A percentile compares a stretch with the other conserved stretches of the same genome.
phyloP scores from a whole-genome alignment of 1,140 invertebrate species.

The Ylistrum balloti region DNA sequence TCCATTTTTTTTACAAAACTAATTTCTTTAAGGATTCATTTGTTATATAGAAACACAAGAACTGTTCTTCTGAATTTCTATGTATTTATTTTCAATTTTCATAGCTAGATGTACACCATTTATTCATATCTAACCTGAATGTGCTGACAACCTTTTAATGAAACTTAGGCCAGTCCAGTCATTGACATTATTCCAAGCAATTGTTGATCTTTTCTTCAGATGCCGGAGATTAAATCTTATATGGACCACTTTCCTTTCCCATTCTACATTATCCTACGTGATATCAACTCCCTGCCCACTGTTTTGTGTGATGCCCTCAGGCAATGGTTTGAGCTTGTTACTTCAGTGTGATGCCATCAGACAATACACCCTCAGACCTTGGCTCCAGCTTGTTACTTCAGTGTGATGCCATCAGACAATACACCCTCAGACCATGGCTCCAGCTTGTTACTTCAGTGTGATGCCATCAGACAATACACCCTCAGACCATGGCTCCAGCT shows the following conservation, averaged over 20 bases:
- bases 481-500: slow-evolving; percentile 29
- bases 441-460: slow-evolving; percentile 90
- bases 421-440: slow-evolving; percentile 99
- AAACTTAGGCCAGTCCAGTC: too few relatives aligned
- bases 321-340: slow-evolving; percentile 99
- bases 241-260: slow-evolving; percentile 99
- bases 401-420: slow-evolving; percentile 79
- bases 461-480: neutral
- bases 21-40: too few relatives aligned
- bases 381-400: slow-evolving; percentile 96
- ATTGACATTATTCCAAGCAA: too few relatives aligned
- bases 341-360: slow-evolving; percentile 76
- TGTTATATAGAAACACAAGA: too few relatives aligned
- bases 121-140: too few relatives aligned
- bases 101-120: too few relatives aligned
- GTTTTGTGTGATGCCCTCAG: slow-evolving; percentile 97
- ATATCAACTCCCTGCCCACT: slow-evolving; percentile 92
- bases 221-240: slow-evolving; percentile 88
- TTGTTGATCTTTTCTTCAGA: slow-evolving; percentile 80
- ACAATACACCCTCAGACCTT: slow-evolving; percentile 89
- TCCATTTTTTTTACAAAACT: too few relatives aligned
- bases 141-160: too few relatives aligned
- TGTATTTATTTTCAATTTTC: too few relatives aligned
- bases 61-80: too few relatives aligned
- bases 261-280: slow-evolving; percentile 97